Evolutionary conservation across 2,113 vertebrate species (phyloP).

Genomic region (Xenus cinereus): DNA sequence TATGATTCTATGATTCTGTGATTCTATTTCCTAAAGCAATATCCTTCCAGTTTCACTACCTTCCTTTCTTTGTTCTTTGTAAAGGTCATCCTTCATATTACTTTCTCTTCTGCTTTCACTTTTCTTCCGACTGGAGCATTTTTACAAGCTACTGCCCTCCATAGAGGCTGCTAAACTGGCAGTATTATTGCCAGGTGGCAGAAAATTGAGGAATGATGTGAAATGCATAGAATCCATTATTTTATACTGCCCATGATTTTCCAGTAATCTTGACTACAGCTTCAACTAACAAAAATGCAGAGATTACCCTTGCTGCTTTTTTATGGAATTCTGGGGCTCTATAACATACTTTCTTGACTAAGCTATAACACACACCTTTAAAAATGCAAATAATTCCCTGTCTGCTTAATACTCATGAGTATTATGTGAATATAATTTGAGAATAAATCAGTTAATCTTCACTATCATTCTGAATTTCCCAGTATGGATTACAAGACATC

Average conservation of each 20-base stretch:
- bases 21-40: background rate
- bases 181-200: background rate
- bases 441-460: background rate
- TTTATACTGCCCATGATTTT: background rate
- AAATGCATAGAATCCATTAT: background rate
- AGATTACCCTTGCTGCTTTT: background rate
- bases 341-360: background rate
- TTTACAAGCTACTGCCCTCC: background rate
- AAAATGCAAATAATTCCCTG: background rate
- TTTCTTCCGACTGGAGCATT: background rate
- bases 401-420: background rate
- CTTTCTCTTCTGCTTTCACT: background rate
- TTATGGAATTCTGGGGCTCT: background rate
- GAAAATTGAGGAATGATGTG: background rate
- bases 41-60: background rate
- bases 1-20: too few relatives aligned
- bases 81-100: background rate
- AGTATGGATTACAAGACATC: background rate
- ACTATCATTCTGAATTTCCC: background rate
- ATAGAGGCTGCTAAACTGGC: background rate
- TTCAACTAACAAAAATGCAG: background rate
- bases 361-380: background rate
- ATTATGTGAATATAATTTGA: background rate
- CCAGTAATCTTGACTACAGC: background rate
- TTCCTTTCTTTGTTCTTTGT: background rate